Evolutionary conservation across 1,140 invertebrate species (phyloP), one percentile per base, ranked within the genome.

Genomic region (Elysia chlorotica): DNA sequence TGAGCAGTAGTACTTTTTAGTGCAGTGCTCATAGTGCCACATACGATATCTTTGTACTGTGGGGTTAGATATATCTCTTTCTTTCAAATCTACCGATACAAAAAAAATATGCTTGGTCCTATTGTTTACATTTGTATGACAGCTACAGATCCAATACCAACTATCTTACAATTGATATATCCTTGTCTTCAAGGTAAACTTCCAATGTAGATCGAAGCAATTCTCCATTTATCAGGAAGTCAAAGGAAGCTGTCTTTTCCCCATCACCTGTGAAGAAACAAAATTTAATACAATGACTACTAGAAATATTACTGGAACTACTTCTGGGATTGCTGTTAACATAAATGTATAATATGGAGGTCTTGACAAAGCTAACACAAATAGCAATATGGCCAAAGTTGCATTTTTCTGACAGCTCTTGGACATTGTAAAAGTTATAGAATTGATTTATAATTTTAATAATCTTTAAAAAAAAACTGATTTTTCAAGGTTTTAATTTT

Each of bases 151-250:
- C 28, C 25, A 63, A 31, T 10, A 28, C 10, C 23, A 69, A 37
- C 61, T 56, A 10, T 76, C 81, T 80, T 83, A 88, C 87, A 28
- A 79, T 76, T 25, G 87, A 87, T 23, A 86, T 79, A 3, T 80
- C 78, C 74, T 83, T 86, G 36, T 83, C 62, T 70, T 87, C 78
- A 6, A 88, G 70, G 72, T 84, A 80, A 71, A 85, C 65, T 48
- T 81, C 76, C 14, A 97, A 87, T 2, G 91, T 84, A 0, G 90
- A 85, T 57, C 93, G 89, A 30, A 98, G 83, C 78, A 97, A 91
- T 86, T 96, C 93, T 6, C 92, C 92, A 72, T 91, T 90, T 53
- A 96, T 90, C 65, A 98, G 84, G 83, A 98, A 97, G 87, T 98
- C 96, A 90, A 98, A 98, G 79, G 95, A 91, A 66, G 93, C 87